Evolutionary conservation across 2,113 vertebrate species (phyloP), one percentile per base, ranked within the genome.

Genomic region (Glareola pratincola): DNA sequence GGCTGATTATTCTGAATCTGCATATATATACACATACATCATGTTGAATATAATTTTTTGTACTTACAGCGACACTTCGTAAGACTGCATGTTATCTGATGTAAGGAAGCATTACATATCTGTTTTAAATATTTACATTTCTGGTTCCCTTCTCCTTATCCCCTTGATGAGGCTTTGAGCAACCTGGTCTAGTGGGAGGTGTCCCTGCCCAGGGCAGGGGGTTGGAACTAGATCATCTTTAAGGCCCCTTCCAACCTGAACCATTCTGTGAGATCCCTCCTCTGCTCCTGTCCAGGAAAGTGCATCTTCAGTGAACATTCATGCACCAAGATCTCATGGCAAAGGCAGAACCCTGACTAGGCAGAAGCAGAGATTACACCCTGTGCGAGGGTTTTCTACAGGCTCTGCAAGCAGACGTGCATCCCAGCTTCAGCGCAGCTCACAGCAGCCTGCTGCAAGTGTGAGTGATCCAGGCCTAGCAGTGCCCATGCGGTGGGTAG

Each of bases 291-390:
- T 2, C 29, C 54, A 43, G 50, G 20, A 23, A 14, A 10, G 6
- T 3, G 15, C 11, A 10, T 3, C 14, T 24, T 7, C 13, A 14
- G 3, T 17, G 60, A 41, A 22, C 0, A 0, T 29, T 43, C 26
- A 14, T 14, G 43, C 39, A 62, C 34, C 54, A 30, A 14, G 45
- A 69, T n/a, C 68, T 48, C 4, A 7, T 3, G 48, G 62, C 51
- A 60, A 53, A 71, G 71, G 43, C 37, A 63, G 60, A 72, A 16
- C 34, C 14, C 47, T 66, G 74, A 45, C 19, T 20, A 12, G 7
- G 23, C 29, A 24, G 21, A 27, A 7, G 7, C 23, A 50, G 53
- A 81, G n/a, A n/a, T n/a, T 22, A 6, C 14, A 43, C 12, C 10
- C 34, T 41, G 45, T 30, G 9, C 0, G 0, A 59, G 32, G 32